phyloP scores from a whole-genome alignment of 2,113 vertebrate species.

The Muntiacus muntjak region DNA sequence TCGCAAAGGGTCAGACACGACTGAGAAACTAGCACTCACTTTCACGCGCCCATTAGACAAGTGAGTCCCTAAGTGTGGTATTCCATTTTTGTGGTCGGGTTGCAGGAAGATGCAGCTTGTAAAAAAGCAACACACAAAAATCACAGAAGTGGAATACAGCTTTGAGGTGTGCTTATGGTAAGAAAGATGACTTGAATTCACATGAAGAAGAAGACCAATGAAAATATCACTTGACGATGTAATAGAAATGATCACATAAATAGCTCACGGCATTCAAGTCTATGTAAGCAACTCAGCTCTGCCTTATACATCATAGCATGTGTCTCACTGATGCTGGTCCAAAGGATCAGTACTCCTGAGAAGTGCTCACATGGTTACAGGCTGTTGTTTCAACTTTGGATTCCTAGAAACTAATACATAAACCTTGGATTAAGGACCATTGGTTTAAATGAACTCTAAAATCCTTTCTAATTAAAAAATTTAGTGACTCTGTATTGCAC shows the following conservation, averaged over 20 bases:
- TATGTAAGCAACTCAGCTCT: background rate
- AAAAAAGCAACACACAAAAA: background rate
- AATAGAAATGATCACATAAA: background rate
- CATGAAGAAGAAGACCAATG: background rate
- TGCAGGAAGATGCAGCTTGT: background rate
- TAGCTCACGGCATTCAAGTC: background rate
- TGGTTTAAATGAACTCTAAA: background rate
- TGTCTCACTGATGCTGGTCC: background rate
- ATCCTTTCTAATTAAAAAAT: background rate
- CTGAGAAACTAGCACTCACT: background rate
- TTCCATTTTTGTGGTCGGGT: background rate
- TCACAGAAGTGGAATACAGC: background rate
- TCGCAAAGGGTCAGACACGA: accelerated
- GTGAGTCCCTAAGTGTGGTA: background rate
- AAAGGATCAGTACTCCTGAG: background rate
- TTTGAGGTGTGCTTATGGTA: background rate
- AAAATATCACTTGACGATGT: background rate
- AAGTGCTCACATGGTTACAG: background rate
- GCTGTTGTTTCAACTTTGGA: background rate
- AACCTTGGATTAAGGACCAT: background rate
- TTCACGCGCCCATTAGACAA: background rate
- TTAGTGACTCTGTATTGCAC: background rate
- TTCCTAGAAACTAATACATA: background rate
- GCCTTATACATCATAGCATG: background rate
- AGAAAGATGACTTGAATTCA: background rate